Evolutionary conservation across 2,797 vertebrate species (phyloP), one percentile per base, ranked within the genome.

Genomic region (Rhabdophis nuchalis): DNA sequence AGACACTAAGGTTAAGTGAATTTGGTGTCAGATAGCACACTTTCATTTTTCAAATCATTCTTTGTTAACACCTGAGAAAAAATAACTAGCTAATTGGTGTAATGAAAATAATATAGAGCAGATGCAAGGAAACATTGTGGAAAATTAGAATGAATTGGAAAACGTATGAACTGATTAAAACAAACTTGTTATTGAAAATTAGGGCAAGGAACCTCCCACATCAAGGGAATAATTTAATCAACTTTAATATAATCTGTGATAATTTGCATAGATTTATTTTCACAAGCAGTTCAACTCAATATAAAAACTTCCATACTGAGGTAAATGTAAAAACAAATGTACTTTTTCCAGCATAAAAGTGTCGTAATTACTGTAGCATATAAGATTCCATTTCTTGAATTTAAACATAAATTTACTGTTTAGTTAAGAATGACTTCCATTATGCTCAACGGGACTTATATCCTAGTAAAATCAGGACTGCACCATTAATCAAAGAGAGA

Each of bases 51-150:
- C 72, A 82, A 82, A 82, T 82, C 87, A 93, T 95, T 94, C 60
- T 36, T 96, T 96, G 96, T 95, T 95, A 96, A 95, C 97, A 96
- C 97, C 97, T 94, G 92, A 96, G 95, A 96, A 96, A 96, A 95
- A 96, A 96, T 98, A 46, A 46, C 97, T 97, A 96, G 96, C 95
- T 97, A 97, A 98, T 98, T 97, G 96, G 94, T 96, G 92, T 97
- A 97, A 97, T 97, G 95, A 96, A 95, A 97, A 96, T 97, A 97
- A 97, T 97, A 93, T 93, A 95, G 93, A 97, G 95, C 97, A 98
- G 97, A 97, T 98, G 96, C 96, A 96, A 96, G 94, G 93, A 97
- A 97, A 97, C 95, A 96, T 97, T 96, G 94, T 96, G 93, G 96
- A 97, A 97, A 96, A 97, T 97, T 96, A 95, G 94, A 96, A 94